Percentiles rank a stretch among this genome's conserved stretches.
Conservation (phyloP, 1,140 invertebrate genomes). For the Zaprionus ornatus region DNA sequence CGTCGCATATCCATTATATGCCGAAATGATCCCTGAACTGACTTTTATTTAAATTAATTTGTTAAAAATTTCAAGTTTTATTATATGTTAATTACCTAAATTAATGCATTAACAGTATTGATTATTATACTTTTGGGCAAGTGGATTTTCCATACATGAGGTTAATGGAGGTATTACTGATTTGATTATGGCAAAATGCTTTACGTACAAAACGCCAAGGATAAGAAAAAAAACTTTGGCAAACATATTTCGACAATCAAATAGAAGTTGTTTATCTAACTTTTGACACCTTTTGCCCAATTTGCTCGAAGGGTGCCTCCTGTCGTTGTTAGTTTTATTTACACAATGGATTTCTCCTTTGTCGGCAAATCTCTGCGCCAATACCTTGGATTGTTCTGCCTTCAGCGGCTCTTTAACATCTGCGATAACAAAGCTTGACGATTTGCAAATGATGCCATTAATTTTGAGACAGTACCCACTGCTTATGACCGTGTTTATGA, state of each 20-base stretch:
- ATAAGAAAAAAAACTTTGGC: not conserved
- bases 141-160: too few relatives aligned
- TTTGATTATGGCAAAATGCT: not conserved
- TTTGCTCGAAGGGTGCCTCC: constrained; percentile 42
- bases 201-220: not conserved
- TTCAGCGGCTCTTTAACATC: constrained; percentile 26
- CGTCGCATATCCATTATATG: constrained; percentile 96
- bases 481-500: constrained; percentile 47
- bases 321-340: constrained; percentile 37
- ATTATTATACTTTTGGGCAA: not conserved
- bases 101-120: not conserved
- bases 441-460: constrained; percentile 76
- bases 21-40: constrained; percentile 89
- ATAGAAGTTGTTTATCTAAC: constrained; percentile 28
- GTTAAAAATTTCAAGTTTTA: constrained; percentile 14
- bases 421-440: constrained; percentile 60
- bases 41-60: not conserved
- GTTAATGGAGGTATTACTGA: too few relatives aligned
- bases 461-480: constrained; percentile 30
- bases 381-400: constrained; percentile 38
- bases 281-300: constrained; percentile 43
- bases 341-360: constrained; percentile 20
- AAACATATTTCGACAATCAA: constrained; percentile 1
- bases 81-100: constrained; percentile 10
- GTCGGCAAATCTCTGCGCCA: constrained; percentile 32